These are phyloP conservation scores for Copidosoma aretas DNA, from an alignment of 2,888 invertebrate species.

Conservation along the genomic window DNA sequence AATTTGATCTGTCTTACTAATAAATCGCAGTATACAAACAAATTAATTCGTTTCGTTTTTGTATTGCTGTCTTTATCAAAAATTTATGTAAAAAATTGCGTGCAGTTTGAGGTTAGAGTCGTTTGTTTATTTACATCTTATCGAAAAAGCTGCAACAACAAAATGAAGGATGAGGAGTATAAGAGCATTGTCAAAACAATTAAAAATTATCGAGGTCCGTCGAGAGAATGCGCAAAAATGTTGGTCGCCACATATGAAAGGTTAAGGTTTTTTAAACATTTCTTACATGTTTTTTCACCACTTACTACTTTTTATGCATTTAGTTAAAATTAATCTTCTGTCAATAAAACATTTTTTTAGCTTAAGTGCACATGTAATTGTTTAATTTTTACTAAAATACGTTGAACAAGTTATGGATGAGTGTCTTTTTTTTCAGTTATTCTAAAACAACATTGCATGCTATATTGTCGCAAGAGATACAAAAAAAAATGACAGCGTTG, in stretches of 20 bases:
- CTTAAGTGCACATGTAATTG: no score
- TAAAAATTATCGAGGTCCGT: slow-evolving; percentile 65
- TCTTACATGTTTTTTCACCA: not conserved
- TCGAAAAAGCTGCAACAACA: no score
- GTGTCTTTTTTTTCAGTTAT: slow-evolving; percentile 16
- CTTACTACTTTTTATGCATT: slow-evolving; percentile 4
- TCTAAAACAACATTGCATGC: slow-evolving; percentile 59
- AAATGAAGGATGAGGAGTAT: slow-evolving; percentile 61
- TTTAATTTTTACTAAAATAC: no score
- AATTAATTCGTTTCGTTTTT: no score
- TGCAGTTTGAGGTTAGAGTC: slow-evolving; percentile 19
- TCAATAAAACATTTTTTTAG: no score
- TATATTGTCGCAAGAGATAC: slow-evolving; percentile 73
- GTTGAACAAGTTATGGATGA: no score
- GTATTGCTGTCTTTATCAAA: no score
- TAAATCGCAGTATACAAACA: no score
- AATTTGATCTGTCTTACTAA: no score
- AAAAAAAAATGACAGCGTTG: slow-evolving; percentile 70
- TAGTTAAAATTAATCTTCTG: not conserved
- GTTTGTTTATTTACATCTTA: slow-evolving; percentile 1
- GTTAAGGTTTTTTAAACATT: slow-evolving; percentile 56
- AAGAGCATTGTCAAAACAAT: slow-evolving; percentile 68
- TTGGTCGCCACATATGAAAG: slow-evolving; percentile 67
- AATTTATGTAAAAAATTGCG: not conserved
- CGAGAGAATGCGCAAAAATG: slow-evolving; percentile 69